These are phyloP conservation scores for Synanceia verrucosa DNA, from an alignment of 2,797 vertebrate species.

Conservation along the genomic window DNA sequence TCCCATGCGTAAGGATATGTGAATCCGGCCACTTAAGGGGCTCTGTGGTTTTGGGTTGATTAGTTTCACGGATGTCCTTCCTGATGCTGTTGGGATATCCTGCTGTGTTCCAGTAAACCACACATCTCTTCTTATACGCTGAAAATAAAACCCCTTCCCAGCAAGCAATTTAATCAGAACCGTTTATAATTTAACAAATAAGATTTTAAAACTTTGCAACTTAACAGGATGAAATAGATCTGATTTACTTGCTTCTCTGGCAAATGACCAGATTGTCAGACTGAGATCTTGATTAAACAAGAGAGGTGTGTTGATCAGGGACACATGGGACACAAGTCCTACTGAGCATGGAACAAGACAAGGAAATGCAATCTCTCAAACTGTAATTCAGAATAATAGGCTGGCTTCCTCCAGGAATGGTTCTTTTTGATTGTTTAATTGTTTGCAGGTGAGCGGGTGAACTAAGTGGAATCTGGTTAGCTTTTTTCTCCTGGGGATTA, in stretches of 20 bases:
- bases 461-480: conserved; percentile 60
- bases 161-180: conserved; percentile 41
- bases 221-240: conserved; percentile 14
- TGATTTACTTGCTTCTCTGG: conserved; percentile 25
- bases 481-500: conserved; percentile 51
- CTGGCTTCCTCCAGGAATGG: conserved; percentile 65
- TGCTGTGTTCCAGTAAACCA: conserved; percentile 77
- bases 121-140: conserved; percentile 47
- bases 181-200: conserved; percentile 2
- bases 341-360: conserved; percentile 48
- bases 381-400: conserved; percentile 75
- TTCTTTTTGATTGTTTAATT: conserved; percentile 76
- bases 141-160: conserved; percentile 16
- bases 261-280: conserved; percentile 24
- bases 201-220: conserved; percentile 10
- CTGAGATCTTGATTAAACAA: conserved; percentile 56
- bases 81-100: conserved; percentile 76
- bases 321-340: conserved; percentile 58
- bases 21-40: conserved; percentile 68
- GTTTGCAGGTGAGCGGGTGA: conserved; percentile 73
- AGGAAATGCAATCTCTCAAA: conserved; percentile 66
- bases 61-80: conserved; percentile 75
- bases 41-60: conserved; percentile 78
- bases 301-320: conserved; percentile 58
- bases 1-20: conserved; percentile 57